A percentile compares a stretch with the other conserved stretches of the same genome.
These are phyloP conservation scores for Gobionotothen gibberifrons DNA, from an alignment of 2,797 vertebrate genomes.

Conservation along the genomic window DNA sequence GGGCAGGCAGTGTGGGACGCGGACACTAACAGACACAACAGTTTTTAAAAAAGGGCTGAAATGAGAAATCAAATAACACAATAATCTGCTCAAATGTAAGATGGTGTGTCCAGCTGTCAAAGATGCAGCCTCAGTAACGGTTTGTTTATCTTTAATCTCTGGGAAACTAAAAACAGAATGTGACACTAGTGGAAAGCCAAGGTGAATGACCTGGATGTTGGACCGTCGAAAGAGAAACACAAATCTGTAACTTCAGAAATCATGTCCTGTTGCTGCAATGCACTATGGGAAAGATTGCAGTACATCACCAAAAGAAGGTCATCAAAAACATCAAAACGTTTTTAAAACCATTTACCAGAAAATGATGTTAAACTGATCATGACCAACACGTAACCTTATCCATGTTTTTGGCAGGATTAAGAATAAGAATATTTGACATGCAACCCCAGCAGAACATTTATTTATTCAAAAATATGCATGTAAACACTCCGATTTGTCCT, in stretches of 20 bases:
- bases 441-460: slow-evolving; percentile 12
- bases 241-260: background rate
- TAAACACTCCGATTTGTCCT: background rate
- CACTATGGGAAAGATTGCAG: background rate
- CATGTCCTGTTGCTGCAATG: background rate
- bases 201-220: background rate
- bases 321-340: background rate
- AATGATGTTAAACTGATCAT: background rate
- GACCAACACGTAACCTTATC: background rate
- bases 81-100: background rate
- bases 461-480: slow-evolving; percentile 4
- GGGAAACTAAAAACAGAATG: slow-evolving; percentile 3
- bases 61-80: background rate
- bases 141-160: slow-evolving; percentile 17
- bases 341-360: background rate
- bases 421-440: background rate
- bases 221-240: background rate
- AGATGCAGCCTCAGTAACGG: background rate
- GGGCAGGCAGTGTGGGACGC: background rate
- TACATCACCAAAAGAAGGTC: background rate
- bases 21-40: background rate
- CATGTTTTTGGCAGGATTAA: background rate
- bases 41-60: background rate
- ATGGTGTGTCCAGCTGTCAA: background rate
- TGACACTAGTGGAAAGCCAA: background rate